Percentiles rank a stretch among this genome's conserved stretches.
phyloP scores from a whole-genome alignment of 2,888 invertebrate genomes.

The Abscondita cerata region DNA sequence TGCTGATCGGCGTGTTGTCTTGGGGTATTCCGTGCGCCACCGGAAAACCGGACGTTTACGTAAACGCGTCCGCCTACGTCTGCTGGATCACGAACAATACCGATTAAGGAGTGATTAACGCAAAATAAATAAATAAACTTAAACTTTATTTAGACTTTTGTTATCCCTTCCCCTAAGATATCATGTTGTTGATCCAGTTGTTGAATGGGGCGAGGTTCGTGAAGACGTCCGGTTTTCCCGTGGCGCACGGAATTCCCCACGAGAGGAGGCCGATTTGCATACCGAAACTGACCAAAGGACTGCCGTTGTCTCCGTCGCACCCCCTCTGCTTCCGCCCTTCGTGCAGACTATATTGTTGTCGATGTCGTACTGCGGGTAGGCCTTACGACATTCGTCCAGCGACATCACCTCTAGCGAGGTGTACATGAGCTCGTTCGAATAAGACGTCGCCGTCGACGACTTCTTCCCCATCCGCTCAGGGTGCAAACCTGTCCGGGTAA shows the following conservation, averaged over 20 bases:
- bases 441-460: neutral
- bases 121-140: too few species aligned
- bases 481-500: neutral
- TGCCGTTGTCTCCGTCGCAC: neutral
- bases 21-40: constrained; percentile 64
- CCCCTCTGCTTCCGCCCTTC: neutral
- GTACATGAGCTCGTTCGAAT: neutral
- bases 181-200: constrained; percentile 55
- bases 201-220: constrained; percentile 59
- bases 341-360: neutral
- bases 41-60: constrained; percentile 63
- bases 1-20: constrained; percentile 61
- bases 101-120: neutral
- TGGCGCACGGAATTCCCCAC: constrained; percentile 64
- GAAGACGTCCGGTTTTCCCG: constrained; percentile 63
- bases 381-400: neutral
- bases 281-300: constrained; percentile 21
- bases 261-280: constrained; percentile 62
- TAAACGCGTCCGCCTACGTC: constrained; percentile 59
- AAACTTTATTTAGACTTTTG: neutral
- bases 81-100: constrained; percentile 55
- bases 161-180: neutral
- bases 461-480: neutral
- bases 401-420: neutral
- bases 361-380: neutral